phyloP scores from a whole-genome alignment of 2,113 vertebrate species.

The Gallinago undulata region DNA sequence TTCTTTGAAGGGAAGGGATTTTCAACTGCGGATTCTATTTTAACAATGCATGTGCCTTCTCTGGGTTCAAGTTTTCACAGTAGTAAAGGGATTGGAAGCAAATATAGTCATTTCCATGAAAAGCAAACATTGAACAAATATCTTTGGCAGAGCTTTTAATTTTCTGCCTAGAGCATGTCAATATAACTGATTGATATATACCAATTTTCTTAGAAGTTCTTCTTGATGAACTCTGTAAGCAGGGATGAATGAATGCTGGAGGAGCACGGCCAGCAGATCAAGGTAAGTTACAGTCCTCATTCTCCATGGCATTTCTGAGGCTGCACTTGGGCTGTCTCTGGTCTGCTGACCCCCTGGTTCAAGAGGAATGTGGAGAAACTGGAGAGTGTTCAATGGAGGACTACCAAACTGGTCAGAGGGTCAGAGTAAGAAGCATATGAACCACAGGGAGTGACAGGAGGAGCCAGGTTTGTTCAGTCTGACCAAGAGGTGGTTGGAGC shows the following conservation, averaged over 20 bases:
- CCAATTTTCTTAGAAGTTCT: background rate
- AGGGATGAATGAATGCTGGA: background rate
- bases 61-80: background rate
- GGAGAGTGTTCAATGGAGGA: background rate
- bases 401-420: background rate
- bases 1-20: background rate
- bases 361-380: background rate
- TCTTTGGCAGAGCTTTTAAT: background rate
- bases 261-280: background rate
- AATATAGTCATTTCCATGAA: background rate
- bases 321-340: background rate
- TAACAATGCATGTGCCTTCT: background rate
- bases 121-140: background rate
- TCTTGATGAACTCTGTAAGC: background rate
- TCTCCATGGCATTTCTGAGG: background rate
- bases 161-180: background rate
- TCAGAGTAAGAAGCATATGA: background rate
- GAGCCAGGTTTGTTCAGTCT: background rate
- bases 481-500: background rate
- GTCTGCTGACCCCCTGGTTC: background rate
- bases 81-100: background rate
- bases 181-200: background rate
- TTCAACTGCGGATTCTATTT: background rate
- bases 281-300: background rate
- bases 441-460: background rate